Evolutionary conservation across 2,888 invertebrate genomes (phyloP), one percentile per base, ranked within the genome.

Genomic region (Emmelina monodactyla): DNA sequence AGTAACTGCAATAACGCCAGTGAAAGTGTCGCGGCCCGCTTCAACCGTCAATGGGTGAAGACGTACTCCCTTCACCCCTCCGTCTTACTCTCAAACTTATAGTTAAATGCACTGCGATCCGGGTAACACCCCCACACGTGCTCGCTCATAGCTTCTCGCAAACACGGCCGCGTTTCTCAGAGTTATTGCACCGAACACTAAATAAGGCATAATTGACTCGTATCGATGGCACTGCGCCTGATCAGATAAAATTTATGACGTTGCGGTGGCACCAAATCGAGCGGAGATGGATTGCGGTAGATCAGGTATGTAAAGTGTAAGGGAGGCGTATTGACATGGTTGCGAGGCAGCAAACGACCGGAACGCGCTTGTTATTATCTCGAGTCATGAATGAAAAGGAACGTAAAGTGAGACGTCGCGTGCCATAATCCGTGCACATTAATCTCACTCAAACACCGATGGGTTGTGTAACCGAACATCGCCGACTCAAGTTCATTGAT

Each of bases 31-130:
- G 76, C 72, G 75, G 71, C 63, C 55, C 60, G 78, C 71, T 73
- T 69, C 75, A 75, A 75, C 76, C 76, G 78, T 79, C 78, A 79
- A 79, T 79, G 78, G 76, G 73, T 66, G 73, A 78, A 76, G 75
- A 73, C 67, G 66, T 67, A 61, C 72, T 63, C 73, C 73, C 73
- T 71, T 67, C 66, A 53, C 71, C 78, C 76, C 72, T 56, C 65
- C 68, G 71, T 70, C 73, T 76, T 73, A 56, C 55, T 56, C 69
- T 67, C 63, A 67, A 71, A 73, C 71, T 73, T 66, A 63, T 62
- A 71, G 58, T 62, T 70, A 65, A 68, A 73, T 25, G 11, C 25
- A 29, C 61, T 75, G 67, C 65, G 57, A 63, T 62, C 58, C 6
- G 3, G 6, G 4, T 25, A 25, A n/a, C n/a, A n/a, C 25, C 25